Conservation (phyloP, 2,113 vertebrate genomes). For the Scophthalmus maximus region DNA sequence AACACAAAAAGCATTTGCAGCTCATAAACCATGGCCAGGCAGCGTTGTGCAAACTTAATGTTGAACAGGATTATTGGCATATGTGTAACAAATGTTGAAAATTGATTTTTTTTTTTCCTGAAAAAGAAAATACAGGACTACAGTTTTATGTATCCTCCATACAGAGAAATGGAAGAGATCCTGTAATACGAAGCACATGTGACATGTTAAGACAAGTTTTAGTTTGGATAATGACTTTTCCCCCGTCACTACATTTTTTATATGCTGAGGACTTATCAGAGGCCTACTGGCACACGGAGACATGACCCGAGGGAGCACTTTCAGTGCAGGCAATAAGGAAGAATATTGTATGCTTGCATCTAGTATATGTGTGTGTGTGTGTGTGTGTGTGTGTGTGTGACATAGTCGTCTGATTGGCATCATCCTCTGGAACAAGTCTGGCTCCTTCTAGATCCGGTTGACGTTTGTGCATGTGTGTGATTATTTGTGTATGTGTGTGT, state of each 20-base stretch:
- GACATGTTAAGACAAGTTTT: conserved; percentile 49
- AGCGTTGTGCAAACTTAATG: conserved; percentile 34
- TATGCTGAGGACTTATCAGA: conserved; percentile 61
- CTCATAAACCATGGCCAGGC: conserved; percentile 29
- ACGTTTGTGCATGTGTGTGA: conserved; percentile 53
- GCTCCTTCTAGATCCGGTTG: conserved; percentile 66
- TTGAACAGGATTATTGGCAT: conserved; percentile 20
- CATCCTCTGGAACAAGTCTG: conserved; percentile 67
- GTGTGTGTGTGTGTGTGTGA: background rate
- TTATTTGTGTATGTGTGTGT: conserved; percentile 51
- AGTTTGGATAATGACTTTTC: conserved; percentile 56
- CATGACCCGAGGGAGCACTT: conserved; percentile 59
- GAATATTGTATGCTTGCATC: conserved; percentile 38
- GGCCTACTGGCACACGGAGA: conserved; percentile 67
- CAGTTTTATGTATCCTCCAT: conserved; percentile 20
- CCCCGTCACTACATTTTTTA: conserved; percentile 37
- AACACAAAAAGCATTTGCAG: conserved; percentile 29
- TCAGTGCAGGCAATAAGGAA: conserved; percentile 54
- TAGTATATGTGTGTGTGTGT: conserved; percentile 18
- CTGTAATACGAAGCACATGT: conserved; percentile 61
- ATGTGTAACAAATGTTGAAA: background rate
- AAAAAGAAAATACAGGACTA: conserved; percentile 7
- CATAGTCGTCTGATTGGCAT: conserved; percentile 73
- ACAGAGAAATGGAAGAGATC: conserved; percentile 13
- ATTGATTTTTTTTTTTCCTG: background rate